phyloP scores from a whole-genome alignment of 1,140 invertebrate genomes.

The Cotesia chilonis region DNA sequence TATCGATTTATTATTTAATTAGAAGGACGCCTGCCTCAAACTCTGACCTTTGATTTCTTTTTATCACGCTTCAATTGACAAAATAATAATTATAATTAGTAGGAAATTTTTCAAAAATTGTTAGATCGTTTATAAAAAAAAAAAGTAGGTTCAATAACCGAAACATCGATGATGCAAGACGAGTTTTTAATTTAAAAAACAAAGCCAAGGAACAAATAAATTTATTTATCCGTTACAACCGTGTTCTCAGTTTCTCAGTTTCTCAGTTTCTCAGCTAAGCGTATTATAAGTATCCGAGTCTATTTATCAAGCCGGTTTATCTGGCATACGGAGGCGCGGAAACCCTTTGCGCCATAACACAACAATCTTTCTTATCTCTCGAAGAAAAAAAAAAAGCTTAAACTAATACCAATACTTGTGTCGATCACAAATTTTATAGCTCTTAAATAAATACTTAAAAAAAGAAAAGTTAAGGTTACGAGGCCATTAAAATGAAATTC shows the following conservation, averaged over 20 bases:
- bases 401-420: background rate
- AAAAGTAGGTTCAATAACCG: constrained; percentile 1
- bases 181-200: background rate
- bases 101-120: no score
- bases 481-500: background rate
- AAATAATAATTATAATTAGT: no score
- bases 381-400: no score
- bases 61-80: no score
- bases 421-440: background rate
- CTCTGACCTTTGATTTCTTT: no score
- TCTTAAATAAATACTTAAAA: background rate
- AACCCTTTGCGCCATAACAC: constrained; percentile 1
- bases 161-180: constrained; percentile 12
- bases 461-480: no score
- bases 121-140: background rate
- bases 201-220: constrained; percentile 12
- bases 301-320: constrained; percentile 27
- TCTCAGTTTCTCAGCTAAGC: background rate
- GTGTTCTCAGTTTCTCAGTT: no score
- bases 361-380: no score
- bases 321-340: constrained; percentile 14
- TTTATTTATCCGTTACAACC: constrained; percentile 18
- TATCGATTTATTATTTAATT: no score
- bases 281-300: constrained; percentile 1
- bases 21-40: no score